These are phyloP conservation scores for Rhinogobius similis DNA, from an alignment of 2,113 vertebrate genomes.

Conservation along the genomic window DNA sequence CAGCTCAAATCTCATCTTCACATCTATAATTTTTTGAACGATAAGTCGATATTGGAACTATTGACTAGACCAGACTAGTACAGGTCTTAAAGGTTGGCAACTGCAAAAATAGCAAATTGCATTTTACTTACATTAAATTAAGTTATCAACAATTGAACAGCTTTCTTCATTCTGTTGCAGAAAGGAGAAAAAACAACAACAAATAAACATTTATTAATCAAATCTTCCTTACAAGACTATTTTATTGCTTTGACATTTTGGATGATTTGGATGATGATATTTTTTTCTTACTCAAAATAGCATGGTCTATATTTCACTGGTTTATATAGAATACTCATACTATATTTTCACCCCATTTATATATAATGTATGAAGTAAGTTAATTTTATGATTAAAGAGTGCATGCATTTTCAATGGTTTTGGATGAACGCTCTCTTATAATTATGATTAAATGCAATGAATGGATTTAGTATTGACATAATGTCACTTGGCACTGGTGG, in stretches of 20 bases:
- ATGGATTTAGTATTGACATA: too few relatives aligned
- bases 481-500: too few relatives aligned
- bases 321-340: too few relatives aligned
- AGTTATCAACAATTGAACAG: constrained; percentile 10
- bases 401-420: neutral
- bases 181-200: constrained; percentile 10
- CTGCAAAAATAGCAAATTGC: neutral
- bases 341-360: too few relatives aligned
- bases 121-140: constrained; percentile 33
- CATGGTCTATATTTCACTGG: neutral
- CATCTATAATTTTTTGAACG: too few relatives aligned
- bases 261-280: neutral
- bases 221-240: too few relatives aligned
- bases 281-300: neutral
- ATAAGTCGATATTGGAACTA: too few relatives aligned
- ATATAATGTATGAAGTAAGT: too few relatives aligned
- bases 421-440: neutral
- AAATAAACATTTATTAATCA: neutral
- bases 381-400: too few relatives aligned
- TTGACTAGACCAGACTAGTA: neutral
- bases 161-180: constrained; percentile 45
- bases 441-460: neutral
- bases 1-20: too few relatives aligned
- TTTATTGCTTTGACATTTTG: neutral
- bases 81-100: neutral